Conservation (phyloP, 2,797 vertebrate species). For the Aeoliscus strigatus region DNA sequence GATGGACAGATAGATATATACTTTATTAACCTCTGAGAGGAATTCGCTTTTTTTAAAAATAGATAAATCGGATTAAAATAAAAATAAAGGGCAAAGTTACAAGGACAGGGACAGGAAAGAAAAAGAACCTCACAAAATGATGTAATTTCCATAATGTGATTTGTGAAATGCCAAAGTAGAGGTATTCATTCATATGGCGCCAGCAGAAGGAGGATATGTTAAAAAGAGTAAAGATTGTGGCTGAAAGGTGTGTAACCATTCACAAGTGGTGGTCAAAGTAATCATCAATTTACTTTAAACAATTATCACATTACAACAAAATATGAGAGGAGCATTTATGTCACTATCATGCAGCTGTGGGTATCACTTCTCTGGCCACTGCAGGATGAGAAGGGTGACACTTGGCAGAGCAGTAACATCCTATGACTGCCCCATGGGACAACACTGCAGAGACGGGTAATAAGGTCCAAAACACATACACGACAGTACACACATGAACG, state of each 20-base stretch:
- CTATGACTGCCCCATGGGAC: constrained; percentile 33
- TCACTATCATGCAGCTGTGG: constrained; percentile 1
- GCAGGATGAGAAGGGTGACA: constrained; percentile 16
- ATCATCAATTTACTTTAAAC: too few relatives aligned
- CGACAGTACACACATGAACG: constrained; percentile 1
- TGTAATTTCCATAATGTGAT: constrained; percentile 27
- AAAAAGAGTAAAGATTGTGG: too few relatives aligned
- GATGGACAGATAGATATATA: too few relatives aligned
- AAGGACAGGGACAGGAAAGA: too few relatives aligned
- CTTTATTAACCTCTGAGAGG: too few relatives aligned
- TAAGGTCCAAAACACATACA: constrained; percentile 40
- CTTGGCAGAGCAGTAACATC: constrained; percentile 45
- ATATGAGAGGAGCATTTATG: not conserved
- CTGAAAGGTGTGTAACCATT: too few relatives aligned
- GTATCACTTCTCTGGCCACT: constrained; percentile 6
- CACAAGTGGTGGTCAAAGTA: not conserved
- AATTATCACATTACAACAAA: not conserved
- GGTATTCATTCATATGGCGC: too few relatives aligned
- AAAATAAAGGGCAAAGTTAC: constrained; percentile 36
- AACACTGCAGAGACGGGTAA: constrained; percentile 45
- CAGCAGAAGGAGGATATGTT: too few relatives aligned
- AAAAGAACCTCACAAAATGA: constrained; percentile 24
- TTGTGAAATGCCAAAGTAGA: too few relatives aligned
- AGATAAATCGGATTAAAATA: constrained; percentile 15
- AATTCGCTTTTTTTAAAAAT: too few relatives aligned